Conservation (phyloP, 2,113 vertebrate species). For the Ranitomeya variabilis region DNA sequence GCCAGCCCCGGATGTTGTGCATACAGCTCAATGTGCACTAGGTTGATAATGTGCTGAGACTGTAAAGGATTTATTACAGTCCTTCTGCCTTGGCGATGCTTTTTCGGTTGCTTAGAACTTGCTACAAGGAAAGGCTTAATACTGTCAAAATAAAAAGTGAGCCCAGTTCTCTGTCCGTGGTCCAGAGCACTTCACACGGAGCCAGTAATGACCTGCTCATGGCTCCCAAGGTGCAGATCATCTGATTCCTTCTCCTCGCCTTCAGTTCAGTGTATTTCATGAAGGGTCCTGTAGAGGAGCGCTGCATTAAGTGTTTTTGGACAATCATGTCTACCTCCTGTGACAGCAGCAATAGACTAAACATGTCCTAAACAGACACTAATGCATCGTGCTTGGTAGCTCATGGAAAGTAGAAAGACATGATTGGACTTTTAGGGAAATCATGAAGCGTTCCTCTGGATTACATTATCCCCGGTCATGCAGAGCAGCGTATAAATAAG, state of each 20-base stretch:
- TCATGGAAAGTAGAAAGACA: background rate
- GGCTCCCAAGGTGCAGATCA: background rate
- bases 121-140: background rate
- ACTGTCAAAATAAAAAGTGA: conserved; percentile 18
- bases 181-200: background rate
- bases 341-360: background rate
- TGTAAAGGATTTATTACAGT: conserved; percentile 5
- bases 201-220: background rate
- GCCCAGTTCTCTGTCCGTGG: background rate
- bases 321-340: background rate
- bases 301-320: background rate
- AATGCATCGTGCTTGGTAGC: background rate
- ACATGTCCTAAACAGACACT: background rate
- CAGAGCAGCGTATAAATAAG: background rate
- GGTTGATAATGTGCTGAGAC: background rate
- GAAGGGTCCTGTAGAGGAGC: background rate
- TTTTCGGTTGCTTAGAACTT: background rate
- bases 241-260: background rate
- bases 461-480: background rate
- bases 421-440: background rate
- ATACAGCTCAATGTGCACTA: background rate
- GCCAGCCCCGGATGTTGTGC: no score
- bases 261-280: background rate
- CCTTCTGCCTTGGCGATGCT: background rate
- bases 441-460: background rate